Conservation (phyloP, 2,797 vertebrate genomes). For the Avahi laniger region DNA sequence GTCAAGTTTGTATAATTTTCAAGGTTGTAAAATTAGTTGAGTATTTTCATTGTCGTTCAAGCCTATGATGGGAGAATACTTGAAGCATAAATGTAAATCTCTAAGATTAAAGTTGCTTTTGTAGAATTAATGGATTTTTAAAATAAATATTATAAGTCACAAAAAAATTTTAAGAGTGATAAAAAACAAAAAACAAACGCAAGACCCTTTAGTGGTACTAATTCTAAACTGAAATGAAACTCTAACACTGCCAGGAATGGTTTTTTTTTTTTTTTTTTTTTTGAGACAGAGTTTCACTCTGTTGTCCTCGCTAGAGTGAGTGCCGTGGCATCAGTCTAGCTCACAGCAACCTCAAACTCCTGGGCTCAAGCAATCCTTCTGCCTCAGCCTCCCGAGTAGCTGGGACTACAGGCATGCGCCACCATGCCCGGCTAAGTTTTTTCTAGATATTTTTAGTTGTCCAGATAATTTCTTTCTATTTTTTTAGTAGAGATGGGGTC, state of each 20-base stretch:
- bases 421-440: no score
- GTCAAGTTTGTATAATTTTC: conserved; percentile 79
- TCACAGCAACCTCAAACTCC: no score
- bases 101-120: conserved; percentile 4
- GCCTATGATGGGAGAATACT: not conserved
- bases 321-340: no score
- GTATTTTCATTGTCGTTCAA: conserved; percentile 63
- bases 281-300: no score
- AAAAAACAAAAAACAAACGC: not conserved
- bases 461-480: no score
- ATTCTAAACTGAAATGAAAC: conserved; percentile 23
- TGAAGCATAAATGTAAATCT: conserved; percentile 43
- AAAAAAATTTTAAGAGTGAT: conserved; percentile 33
- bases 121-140: conserved; percentile 31
- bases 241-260: not conserved
- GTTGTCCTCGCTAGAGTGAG: no score
- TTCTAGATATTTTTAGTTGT: no score
- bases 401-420: no score
- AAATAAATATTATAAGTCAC: conserved; percentile 41
- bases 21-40: conserved; percentile 70
- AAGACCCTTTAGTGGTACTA: not conserved
- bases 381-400: no score
- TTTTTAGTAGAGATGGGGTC: no score
- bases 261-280: not conserved
- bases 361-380: no score